These are phyloP conservation scores for Baccha elongata DNA, from an alignment of 2,888 invertebrate genomes.

Conservation along the genomic window DNA sequence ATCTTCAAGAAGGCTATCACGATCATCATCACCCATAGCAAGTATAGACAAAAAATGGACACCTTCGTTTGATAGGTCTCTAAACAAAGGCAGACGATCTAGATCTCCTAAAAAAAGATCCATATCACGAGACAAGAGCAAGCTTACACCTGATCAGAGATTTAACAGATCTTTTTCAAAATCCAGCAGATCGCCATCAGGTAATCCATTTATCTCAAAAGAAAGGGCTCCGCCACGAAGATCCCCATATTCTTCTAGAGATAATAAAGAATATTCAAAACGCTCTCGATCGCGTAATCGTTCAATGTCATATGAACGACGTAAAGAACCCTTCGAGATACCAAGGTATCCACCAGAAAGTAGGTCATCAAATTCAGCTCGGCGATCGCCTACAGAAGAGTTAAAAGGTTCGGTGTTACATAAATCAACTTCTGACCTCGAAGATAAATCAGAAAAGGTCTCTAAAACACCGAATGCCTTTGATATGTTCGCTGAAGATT, in stretches of 20 bases:
- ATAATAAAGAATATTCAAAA: neutral
- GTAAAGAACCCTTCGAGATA: neutral
- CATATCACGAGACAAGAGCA: neutral
- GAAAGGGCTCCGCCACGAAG: neutral
- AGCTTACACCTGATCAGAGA: neutral
- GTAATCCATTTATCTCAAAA: conserved; percentile 4
- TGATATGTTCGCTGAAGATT: conserved; percentile 67
- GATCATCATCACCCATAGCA: too few species aligned
- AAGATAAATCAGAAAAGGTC: conserved; percentile 12
- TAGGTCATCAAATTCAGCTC: neutral
- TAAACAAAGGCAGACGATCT: conserved; percentile 43
- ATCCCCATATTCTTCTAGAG: neutral
- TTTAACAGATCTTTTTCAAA: conserved; percentile 13
- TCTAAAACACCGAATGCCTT: conserved; percentile 19
- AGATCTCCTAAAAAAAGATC: conserved; percentile 28
- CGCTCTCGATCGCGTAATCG: conserved; percentile 27
- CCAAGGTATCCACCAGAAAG: conserved; percentile 3
- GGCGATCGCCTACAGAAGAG: neutral
- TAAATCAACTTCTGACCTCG: neutral
- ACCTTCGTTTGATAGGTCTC: neutral
- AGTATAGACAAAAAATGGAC: neutral
- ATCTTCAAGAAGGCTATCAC: conserved; percentile 17
- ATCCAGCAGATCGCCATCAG: conserved; percentile 21
- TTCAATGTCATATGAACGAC: conserved; percentile 29
- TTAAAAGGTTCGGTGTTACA: neutral